phyloP scores from a whole-genome alignment of 1,140 invertebrate genomes.

The Lucilia cuprina region DNA sequence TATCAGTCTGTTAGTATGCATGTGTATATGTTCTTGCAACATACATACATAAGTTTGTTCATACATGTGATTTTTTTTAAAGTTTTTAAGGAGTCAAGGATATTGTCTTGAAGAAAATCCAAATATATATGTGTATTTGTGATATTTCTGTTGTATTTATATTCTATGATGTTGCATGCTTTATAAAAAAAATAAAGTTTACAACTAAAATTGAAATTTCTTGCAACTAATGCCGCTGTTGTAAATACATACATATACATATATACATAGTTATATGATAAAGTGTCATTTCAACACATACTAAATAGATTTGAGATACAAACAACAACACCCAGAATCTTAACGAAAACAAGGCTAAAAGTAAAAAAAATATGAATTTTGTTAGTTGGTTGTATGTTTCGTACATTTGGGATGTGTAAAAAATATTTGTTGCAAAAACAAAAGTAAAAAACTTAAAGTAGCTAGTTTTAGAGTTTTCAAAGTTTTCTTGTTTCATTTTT shows the following conservation, averaged over 20 bases:
- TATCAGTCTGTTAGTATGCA: neutral
- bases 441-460: neutral
- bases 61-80: neutral
- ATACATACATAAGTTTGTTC: too few relatives aligned
- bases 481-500: neutral
- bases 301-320: constrained; percentile 19
- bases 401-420: neutral
- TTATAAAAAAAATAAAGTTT: neutral
- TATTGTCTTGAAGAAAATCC: neutral
- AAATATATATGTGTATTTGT: neutral
- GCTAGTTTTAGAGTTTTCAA: neutral
- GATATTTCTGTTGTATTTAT: neutral
- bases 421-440: neutral
- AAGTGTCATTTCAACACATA: constrained; percentile 33
- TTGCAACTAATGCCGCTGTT: neutral
- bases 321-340: neutral
- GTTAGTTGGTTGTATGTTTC: neutral
- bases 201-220: constrained; percentile 1
- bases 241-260: neutral
- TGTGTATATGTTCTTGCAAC: too few relatives aligned
- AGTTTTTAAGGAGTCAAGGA: neutral
- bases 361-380: neutral
- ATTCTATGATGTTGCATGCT: neutral
- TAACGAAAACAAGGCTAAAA: neutral
- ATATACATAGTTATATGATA: neutral